Percentiles rank a stretch among this genome's conserved stretches.
These are phyloP conservation scores for Chionoecetes opilio DNA, from an alignment of 1,140 invertebrate species.

Conservation along the genomic window DNA sequence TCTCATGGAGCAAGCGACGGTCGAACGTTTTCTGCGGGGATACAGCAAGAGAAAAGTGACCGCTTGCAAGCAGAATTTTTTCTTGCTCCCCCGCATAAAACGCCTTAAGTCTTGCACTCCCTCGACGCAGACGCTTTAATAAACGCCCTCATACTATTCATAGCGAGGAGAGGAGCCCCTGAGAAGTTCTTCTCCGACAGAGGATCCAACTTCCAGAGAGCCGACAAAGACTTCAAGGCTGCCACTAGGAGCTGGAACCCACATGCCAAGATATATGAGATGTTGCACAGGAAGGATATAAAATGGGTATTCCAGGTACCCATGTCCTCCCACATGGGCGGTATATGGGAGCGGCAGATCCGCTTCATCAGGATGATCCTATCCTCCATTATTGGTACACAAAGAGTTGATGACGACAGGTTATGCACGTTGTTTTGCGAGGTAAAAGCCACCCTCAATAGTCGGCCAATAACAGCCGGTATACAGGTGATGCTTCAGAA, in stretches of 20 bases:
- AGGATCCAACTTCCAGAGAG: constrained; percentile 82
- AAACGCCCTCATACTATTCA: constrained; percentile 69
- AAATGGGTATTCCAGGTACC: constrained; percentile 48
- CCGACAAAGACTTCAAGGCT: constrained; percentile 80
- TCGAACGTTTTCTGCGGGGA: no score
- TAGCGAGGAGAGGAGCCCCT: constrained; percentile 75
- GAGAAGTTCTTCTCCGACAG: constrained; percentile 80
- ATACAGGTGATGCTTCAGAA: not conserved
- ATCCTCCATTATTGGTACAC: constrained; percentile 11
- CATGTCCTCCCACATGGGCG: constrained; percentile 45
- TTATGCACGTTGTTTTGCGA: constrained; percentile 42
- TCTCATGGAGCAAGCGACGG: no score
- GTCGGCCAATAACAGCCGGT: constrained; percentile 6
- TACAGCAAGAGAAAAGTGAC: no score
- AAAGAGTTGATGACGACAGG: not conserved
- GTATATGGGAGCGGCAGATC: constrained; percentile 52
- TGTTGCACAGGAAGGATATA: not conserved
- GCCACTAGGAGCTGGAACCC: constrained; percentile 30
- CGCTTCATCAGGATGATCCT: constrained; percentile 1
- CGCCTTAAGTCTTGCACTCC: no score
- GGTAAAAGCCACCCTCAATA: constrained; percentile 37
- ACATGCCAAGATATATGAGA: not conserved
- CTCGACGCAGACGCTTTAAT: constrained; percentile 74
- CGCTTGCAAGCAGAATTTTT: no score
- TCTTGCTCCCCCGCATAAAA: no score